Conservation (phyloP, 2,113 vertebrate species). For the Vicugna pacos region DNA sequence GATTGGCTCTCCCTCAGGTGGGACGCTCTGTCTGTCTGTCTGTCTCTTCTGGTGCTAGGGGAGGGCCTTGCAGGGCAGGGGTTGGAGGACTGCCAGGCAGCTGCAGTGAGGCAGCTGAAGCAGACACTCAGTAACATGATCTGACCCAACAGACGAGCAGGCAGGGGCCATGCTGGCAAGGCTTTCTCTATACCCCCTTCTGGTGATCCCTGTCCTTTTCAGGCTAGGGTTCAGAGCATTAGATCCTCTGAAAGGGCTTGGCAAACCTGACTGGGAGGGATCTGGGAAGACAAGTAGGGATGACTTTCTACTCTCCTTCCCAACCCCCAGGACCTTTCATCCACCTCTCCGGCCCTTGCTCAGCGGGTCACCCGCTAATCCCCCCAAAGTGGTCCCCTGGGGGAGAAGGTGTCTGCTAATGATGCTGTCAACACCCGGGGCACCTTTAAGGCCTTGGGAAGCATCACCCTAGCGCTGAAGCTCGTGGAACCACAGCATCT, state of each 20-base stretch:
- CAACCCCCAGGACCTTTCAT: not conserved
- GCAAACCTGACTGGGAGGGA: not conserved
- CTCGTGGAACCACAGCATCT: not conserved
- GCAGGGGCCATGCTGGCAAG: fast-evolving
- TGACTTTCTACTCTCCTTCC: not conserved
- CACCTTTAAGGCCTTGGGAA: not conserved
- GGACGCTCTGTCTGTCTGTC: not conserved
- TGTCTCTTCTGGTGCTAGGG: not conserved
- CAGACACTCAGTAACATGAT: not conserved
- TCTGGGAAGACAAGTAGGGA: not conserved
- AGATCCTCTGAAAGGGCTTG: not conserved
- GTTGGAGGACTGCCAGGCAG: not conserved
- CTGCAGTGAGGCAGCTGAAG: not conserved
- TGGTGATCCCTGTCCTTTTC: not conserved
- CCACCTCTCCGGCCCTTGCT: not conserved
- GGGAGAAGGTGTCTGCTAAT: not conserved
- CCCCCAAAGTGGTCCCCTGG: fast-evolving
- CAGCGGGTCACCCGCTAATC: fast-evolving
- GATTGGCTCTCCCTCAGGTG: not conserved
- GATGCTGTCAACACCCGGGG: no score
- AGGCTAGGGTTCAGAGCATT: not conserved
- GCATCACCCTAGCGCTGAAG: not conserved
- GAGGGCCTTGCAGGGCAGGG: not conserved
- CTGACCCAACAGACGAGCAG: not conserved
- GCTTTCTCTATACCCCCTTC: not conserved